A percentile compares a stretch with the other conserved stretches of the same genome.
These are phyloP conservation scores for Botrylloides violaceus DNA, from an alignment of 23 tunicate genomes.

Conservation along the genomic window DNA sequence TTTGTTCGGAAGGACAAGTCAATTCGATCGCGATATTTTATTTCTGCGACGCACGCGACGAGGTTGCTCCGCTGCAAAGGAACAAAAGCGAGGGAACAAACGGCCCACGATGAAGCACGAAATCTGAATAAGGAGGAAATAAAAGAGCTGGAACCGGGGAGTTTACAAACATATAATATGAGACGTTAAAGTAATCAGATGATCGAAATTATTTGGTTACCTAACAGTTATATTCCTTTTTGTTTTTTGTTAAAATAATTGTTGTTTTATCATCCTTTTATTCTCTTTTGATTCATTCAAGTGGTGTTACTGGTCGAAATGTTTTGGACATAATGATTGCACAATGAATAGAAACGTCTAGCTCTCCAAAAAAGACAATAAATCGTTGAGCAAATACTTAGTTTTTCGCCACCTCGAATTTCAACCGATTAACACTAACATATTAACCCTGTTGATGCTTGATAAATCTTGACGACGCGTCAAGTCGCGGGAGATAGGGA, in stretches of 20 bases:
- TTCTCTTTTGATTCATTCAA: conserved; percentile 15
- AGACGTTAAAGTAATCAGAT: conserved; percentile 8
- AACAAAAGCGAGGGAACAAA: neutral
- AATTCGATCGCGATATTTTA: neutral
- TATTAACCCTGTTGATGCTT: too few relatives aligned
- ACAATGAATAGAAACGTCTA: conserved; percentile 7
- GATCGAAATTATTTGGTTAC: conserved; percentile 11
- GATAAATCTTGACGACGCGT: too few relatives aligned
- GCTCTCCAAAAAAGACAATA: conserved; percentile 19
- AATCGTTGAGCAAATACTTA: conserved; percentile 20
- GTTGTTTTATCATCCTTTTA: conserved; percentile 5
- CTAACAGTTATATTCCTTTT: neutral
- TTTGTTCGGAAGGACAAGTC: conserved; percentile 1
- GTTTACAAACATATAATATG: neutral
- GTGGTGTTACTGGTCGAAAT: conserved; percentile 17
- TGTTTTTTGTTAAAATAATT: conserved; percentile 12
- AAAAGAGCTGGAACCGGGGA: neutral
- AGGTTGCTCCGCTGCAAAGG: neutral
- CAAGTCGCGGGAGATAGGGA: too few relatives aligned
- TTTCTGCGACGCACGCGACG: neutral
- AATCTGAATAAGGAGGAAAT: neutral
- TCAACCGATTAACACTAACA: neutral
- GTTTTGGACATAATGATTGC: neutral
- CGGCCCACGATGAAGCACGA: neutral
- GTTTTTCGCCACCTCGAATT: conserved; percentile 12